Evolutionary conservation across 2,113 vertebrate genomes (phyloP), one percentile per base, ranked within the genome.

Genomic region (Irena cyanogastra): DNA sequence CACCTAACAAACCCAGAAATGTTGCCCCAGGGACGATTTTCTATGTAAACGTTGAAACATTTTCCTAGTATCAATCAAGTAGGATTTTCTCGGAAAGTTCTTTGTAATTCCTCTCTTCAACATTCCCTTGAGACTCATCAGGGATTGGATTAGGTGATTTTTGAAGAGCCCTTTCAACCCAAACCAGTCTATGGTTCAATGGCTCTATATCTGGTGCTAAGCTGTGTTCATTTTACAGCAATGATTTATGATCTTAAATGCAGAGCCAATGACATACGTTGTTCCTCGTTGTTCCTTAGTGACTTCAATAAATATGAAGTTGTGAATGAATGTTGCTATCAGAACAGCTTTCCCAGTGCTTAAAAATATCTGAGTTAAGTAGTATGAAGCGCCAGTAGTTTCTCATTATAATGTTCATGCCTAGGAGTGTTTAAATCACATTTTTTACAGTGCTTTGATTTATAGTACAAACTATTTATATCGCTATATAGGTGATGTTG

Each of bases 281-380:
- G 37, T 63, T 89, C 70, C 39, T 83, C 31, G 13, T 54, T 47
- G 61, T 61, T 87, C 78, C 82, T 93, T 31, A 54, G 79, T 87
- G 90, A 87, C 92, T 78, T 60, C 85, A 86, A 72, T 65, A 92
- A 91, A 92, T 83, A 80, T 3, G 21, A 71, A 96, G 64, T 87
- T 92, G 93, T 95, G 84, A 92, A 94, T 95, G 93, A 94, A 81
- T 33, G 76, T 83, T 89, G 78, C 90, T 41, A 83, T 69, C 83
- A 47, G 83, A 89, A 53, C 20, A 66, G 75, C 86, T 86, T 95
- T 95, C 47, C 37, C 4, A 2, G 61, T 37, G 89, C 96, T 95
- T 78, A 80, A 88, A 93, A 94, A 77, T 83, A 94, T 39, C 89
- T 14, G 31, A 18, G 83, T n/a, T 54, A 89, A 94, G 81, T 77